A percentile compares a stretch with the other conserved stretches of the same genome.
These are phyloP conservation scores for Zygogramma bicolorata DNA, from an alignment of 2,888 invertebrate genomes.

Conservation along the genomic window DNA sequence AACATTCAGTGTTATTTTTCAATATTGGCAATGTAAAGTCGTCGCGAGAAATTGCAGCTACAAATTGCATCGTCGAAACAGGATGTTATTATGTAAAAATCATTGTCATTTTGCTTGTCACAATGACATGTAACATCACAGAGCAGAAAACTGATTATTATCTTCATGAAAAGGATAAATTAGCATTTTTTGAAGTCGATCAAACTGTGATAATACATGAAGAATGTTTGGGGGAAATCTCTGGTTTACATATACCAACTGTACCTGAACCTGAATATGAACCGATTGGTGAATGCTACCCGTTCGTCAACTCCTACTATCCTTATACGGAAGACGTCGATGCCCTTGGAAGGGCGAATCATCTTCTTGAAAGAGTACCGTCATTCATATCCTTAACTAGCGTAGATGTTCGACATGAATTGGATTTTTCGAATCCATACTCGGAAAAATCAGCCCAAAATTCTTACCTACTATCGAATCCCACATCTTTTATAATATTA, in stretches of 20 bases:
- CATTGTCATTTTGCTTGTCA: neutral
- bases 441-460: slow-evolving; percentile 70
- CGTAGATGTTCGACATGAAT: slow-evolving; percentile 13
- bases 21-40: no score
- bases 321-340: slow-evolving; percentile 66
- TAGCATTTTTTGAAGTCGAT: slow-evolving; percentile 49
- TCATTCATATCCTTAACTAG: slow-evolving; percentile 37
- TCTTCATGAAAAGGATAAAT: slow-evolving; percentile 29
- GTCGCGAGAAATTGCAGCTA: no score
- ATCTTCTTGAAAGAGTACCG: slow-evolving; percentile 52
- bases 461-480: slow-evolving; percentile 67
- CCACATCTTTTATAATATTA: slow-evolving; percentile 72
- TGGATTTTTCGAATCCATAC: slow-evolving; percentile 59
- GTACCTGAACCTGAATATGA: slow-evolving; percentile 12
- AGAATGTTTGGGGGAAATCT: slow-evolving; percentile 53
- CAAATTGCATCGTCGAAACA: no score
- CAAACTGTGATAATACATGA: slow-evolving; percentile 58
- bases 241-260: slow-evolving; percentile 47
- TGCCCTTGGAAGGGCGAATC: slow-evolving; percentile 62
- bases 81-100: no score
- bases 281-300: slow-evolving; percentile 56
- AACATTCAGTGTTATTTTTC: no score
- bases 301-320: slow-evolving; percentile 66
- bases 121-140: slow-evolving; percentile 23
- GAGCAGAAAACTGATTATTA: slow-evolving; percentile 44